Base-by-base conservation (phyloP, 1,140 invertebrate species). In the Alviniconcha marisindica region DNA sequence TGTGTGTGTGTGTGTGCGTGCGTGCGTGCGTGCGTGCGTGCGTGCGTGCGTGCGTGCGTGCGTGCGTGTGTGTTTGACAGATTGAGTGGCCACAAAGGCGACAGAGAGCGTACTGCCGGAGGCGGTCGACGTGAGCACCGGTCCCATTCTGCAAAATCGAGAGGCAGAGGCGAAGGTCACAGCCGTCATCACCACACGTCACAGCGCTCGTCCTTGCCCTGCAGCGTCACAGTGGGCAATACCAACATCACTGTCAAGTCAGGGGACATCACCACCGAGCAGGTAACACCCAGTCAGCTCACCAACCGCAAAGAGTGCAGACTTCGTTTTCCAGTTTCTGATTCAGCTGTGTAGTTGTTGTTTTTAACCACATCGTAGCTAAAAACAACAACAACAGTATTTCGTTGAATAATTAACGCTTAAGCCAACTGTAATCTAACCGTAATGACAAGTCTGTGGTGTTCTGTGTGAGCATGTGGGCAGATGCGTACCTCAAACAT, bases 231-330 rank as follows among this genome's bases (percentile, higher is more conserved):
- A 1, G n/a, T 54, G 14, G n/a, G 42, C 2, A 18, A 28, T 28
- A 31, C 74, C 28, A 33, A 18, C 28, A 33, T 77, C 42, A 51
- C 74, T 24, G 33, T 77, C 74, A 44, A 77, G n/a, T 77, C 74
- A 54, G 74, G 74, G 18, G 74, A 77, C 42, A 77, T 77, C 44
- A 77, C 74, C 2, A 12, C 21, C 10, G 74, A 77, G 31, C 28
- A 44, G 33, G 74, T 77, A 54, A n/a, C n/a, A n/a, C n/a, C n/a
- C n/a, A n/a, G n/a, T n/a, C n/a, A n/a, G n/a, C n/a, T n/a, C n/a
- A n/a, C n/a, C n/a, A n/a, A n/a, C n/a, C n/a, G n/a, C n/a, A n/a
- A n/a, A n/a, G n/a, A n/a, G n/a, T n/a, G n/a, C n/a, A n/a, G n/a
- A n/a, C n/a, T n/a, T n/a, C n/a, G n/a, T n/a, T n/a, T n/a, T n/a